phyloP scores from a whole-genome alignment of 2,888 invertebrate species.

The Drosophila ochracea region DNA sequence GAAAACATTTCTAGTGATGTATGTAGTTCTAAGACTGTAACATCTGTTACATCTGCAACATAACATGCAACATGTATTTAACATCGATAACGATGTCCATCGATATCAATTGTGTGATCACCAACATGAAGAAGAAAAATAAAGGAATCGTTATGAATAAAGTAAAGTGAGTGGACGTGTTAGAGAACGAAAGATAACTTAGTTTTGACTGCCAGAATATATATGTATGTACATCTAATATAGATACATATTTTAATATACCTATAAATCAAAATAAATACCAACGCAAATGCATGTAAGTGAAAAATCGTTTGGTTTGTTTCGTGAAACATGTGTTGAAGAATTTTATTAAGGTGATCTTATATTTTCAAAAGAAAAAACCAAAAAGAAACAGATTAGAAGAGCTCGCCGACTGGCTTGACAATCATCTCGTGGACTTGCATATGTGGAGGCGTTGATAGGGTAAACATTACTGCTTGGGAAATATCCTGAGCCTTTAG shows the following conservation, averaged over 20 bases:
- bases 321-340: neutral
- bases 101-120: too few species aligned
- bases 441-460: constrained; percentile 78
- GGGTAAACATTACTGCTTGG: constrained; percentile 73
- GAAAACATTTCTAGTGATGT: too few species aligned
- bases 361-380: neutral
- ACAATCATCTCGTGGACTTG: constrained; percentile 78
- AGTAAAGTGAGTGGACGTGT: too few species aligned
- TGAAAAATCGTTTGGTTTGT: neutral
- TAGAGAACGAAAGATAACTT: too few species aligned
- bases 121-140: too few species aligned
- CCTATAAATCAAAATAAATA: neutral
- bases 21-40: too few species aligned
- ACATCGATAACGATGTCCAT: too few species aligned
- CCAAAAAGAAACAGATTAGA: constrained; percentile 9
- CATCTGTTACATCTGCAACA: too few species aligned
- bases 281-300: neutral
- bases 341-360: neutral
- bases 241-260: neutral
- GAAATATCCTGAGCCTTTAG: constrained; percentile 78
- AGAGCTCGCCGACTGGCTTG: constrained; percentile 64
- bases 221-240: neutral
- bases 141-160: too few species aligned
- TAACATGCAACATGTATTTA: too few species aligned
- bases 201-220: too few species aligned